Conservation (phyloP, 2,888 invertebrate species). For the Agrochola macilenta region DNA sequence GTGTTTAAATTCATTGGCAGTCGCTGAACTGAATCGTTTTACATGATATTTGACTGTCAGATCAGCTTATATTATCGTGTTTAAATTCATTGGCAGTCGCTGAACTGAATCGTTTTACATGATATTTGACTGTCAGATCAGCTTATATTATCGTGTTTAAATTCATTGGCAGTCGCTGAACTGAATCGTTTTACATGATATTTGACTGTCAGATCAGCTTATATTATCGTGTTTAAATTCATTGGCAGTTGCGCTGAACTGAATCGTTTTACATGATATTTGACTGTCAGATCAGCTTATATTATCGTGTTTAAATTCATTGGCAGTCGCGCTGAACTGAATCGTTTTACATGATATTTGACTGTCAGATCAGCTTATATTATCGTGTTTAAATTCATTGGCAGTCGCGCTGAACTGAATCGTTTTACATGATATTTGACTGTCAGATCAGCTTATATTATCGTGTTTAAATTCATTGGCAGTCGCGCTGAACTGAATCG, state of each 20-base stretch:
- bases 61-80: conserved; percentile 33
- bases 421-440: conserved; percentile 49
- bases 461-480: conserved; percentile 4
- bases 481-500: conserved; percentile 18
- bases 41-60: conserved; percentile 46
- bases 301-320: conserved; percentile 6
- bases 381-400: conserved; percentile 7
- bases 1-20: not conserved
- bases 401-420: conserved; percentile 16
- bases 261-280: conserved; percentile 50
- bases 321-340: conserved; percentile 11
- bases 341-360: conserved; percentile 48
- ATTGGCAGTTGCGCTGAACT: not conserved
- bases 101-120: conserved; percentile 46
- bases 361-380: conserved; percentile 42
- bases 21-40: conserved; percentile 34
- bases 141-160: conserved; percentile 14
- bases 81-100: not conserved
- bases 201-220: conserved; percentile 44
- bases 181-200: conserved; percentile 49
- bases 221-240: conserved; percentile 11
- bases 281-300: conserved; percentile 43
- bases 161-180: not conserved
- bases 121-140: conserved; percentile 44
- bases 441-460: conserved; percentile 38